Evolutionary conservation across 2,113 vertebrate species (phyloP), one percentile per base, ranked within the genome.

Genomic region (Dipodomys merriami): DNA sequence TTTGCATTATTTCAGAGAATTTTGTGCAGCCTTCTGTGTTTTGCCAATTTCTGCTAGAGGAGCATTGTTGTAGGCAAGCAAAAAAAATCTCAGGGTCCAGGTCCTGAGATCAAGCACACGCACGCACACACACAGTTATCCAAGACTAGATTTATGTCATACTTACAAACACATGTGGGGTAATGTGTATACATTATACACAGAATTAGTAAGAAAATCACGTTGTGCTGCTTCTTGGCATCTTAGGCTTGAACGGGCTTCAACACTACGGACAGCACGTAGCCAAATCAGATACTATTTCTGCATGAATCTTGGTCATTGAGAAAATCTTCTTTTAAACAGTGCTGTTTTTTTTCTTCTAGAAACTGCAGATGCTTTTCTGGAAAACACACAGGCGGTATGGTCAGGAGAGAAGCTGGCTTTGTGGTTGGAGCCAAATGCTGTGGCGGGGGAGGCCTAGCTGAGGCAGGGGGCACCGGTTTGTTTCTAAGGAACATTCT

Each of bases 91-190:
- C 39, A 39, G 39, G 39, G 39, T 39, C 39, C 39, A 39, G 39
- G 39, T 39, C 39, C 39, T 39, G 5, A 39, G 39, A 39, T 39
- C 39, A 39, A 39, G 39, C 39, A 39, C 39, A 6, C 6, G 39
- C 39, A 39, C 6, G 39, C 39, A 5, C 39, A 39, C 39, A 39
- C 39, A 39, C 5, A 39, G 39, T 39, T 39, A 39, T n/a, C 44
- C 12, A 88, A 78, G 35, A 64, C 53, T 67, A 92, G 53, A 90
- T 72, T 67, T 85, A 60, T 62, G 57, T 86, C 57, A 93, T 18
- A 83, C 16, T 13, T 85, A 72, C 35, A 85, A 12, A 2, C 90
- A n/a, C 71, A 7, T 92, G 64, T 88, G 33, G 69, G 27, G 16
- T 29, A 67, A 82, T 16, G 65, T 77, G 39, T 80, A 13, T 83